Evolutionary conservation across 1,140 invertebrate genomes (phyloP), one percentile per base, ranked within the genome.

Genomic region (Arion vulgaris): DNA sequence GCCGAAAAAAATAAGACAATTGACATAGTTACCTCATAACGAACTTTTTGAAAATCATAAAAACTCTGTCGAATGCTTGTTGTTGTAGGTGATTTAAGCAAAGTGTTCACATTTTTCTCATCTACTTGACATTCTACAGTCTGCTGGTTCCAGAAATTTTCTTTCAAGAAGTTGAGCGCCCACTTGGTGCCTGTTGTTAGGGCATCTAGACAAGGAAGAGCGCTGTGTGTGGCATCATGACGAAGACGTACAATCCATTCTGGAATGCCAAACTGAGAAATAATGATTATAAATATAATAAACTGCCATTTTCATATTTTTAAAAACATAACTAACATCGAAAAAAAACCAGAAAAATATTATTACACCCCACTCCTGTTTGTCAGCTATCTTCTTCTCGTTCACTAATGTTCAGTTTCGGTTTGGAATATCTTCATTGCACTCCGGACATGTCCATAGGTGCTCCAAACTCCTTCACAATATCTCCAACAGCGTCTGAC

Each of bases 201-300:
- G 23, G 83, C 51, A 69, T 84, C 83, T 19, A 87, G 57, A 39
- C 51, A 73, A 28, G 86, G 86, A 19, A 87, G 41, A 19, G 81
- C 49, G 38, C 72, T 51, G 45, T 87, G 86, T 28, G 84, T 84
- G 7, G 81, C 83, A 38, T 87, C 84, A 75, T 87, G 86, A 0
- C 86, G 83, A 34, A 87, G 69, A 9, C 83, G 62, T 32, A 87
- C 86, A 39, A 87, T 81, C 86, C 86, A 87, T 62, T 85, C 81
- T 17, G 86, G 86, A 45, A 87, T 84, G 51, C 85, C 86, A 84
- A 84, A 82, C 86, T 87, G 76, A 17, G 38, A 80, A 51, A 84
- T 53, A 71, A 68, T 39, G 45, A 84, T 26, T 32, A 38, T 13
- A 71, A 45, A 45, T 45, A 45, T 15, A 45, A 45, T 45, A 45